A percentile compares a stretch with the other conserved stretches of the same genome.
Conservation (phyloP, 1,140 invertebrate species). For the Drosophila kepulauana region DNA sequence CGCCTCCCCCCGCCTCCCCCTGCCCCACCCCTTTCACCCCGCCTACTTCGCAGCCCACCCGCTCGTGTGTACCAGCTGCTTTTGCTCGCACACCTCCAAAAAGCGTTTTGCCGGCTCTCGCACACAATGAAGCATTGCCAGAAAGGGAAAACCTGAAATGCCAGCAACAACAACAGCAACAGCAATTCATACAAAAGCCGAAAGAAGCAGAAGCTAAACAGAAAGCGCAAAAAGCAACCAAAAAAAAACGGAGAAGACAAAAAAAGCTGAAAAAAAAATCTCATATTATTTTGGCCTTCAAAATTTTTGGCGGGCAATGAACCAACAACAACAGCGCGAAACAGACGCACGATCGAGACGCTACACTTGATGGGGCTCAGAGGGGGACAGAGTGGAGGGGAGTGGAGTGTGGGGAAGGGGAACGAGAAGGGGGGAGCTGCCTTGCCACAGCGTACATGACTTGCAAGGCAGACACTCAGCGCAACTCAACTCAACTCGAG, state of each 20-base stretch:
- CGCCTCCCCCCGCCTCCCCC: background rate
- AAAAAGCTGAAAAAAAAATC: conserved; percentile 54
- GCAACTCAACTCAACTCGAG: conserved; percentile 14
- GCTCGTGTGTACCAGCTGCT: background rate
- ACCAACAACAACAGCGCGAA: conserved; percentile 80
- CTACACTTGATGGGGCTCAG: conserved; percentile 2
- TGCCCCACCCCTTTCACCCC: background rate
- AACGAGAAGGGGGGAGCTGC: background rate
- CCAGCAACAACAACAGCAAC: conserved; percentile 52
- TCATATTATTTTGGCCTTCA: conserved; percentile 84
- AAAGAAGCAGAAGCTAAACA: conserved; percentile 64
- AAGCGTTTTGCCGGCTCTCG: conserved; percentile 33
- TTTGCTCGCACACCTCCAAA: conserved; percentile 19
- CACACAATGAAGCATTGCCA: conserved; percentile 66
- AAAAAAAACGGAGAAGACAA: conserved; percentile 45
- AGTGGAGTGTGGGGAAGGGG: background rate
- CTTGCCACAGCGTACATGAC: conserved; percentile 37
- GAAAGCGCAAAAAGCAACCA: conserved; percentile 56
- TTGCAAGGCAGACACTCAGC: conserved; percentile 40
- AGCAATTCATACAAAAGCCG: conserved; percentile 58
- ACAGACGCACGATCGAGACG: conserved; percentile 53
- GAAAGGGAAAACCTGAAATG: conserved; percentile 82
- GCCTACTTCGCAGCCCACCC: background rate
- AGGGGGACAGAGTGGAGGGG: background rate
- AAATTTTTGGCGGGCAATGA: conserved; percentile 84